Base-by-base conservation (phyloP, 2,113 vertebrate species). In the Salvator merianae region DNA sequence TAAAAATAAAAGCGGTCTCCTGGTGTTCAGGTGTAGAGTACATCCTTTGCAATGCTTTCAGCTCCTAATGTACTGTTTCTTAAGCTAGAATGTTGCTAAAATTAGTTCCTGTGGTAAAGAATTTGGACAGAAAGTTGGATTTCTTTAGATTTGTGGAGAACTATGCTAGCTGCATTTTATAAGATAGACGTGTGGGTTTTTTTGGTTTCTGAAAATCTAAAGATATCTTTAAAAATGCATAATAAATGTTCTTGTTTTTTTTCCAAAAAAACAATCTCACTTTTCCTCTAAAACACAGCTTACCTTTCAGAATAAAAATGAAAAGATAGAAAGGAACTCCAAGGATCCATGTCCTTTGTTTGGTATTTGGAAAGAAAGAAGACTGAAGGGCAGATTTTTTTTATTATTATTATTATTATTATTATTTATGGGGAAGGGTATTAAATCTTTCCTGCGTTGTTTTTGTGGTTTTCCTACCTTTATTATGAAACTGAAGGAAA, bases 1-100 rank as follows among this genome's bases (percentile, higher is more conserved):
- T 79, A 79, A 65, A 84, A 65, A 7, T 32, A 47, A 79, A 85
- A 62, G 36, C 50, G 38, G 62, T 68, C 16, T 18, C 34, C 43
- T 75, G 28, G 59, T 69, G 32, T 75, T 77, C 18, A 59, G 1
- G 62, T n/a, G 68, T 38, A 55, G 34, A 2, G 30, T 43, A 26
- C n/a, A 74, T 10, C 47, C n/a, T 81, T 66, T 36, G 62, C 32
- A 75, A 81, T 53, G 71, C 62, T 81, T 75, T 86, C 84, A 68
- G n/a, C 28, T 86, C 9, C 72, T 81, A 55, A 68, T 81, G 78
- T 43, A 32, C 28, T 55, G 66, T 72, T 75, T 26, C 69, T 81
- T 30, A 6, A 38, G 20, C 59, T 65, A 28, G 34, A 79, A 32
- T 73, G 34, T 66, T 83, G 75, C 32, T 79, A 78, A 84, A 78